Base-by-base conservation (phyloP, 2,888 invertebrate genomes). In the Oscheius sp. region DNA sequence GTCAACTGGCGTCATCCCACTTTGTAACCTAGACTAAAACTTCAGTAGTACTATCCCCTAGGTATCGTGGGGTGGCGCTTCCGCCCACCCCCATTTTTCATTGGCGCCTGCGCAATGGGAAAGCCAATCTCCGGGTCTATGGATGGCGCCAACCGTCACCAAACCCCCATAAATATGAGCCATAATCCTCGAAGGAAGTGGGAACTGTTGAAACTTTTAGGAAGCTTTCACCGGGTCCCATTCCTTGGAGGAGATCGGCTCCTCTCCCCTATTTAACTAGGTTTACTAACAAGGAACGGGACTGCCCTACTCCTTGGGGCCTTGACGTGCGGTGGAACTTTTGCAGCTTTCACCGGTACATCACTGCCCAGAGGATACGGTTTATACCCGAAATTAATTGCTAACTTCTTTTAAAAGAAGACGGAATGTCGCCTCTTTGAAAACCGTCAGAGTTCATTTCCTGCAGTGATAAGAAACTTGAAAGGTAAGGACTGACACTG, bases 151-250 rank as follows among this genome's bases (percentile, higher is more conserved):
- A 49, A 49, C 49, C 49, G 18, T 49, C 49, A 49, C n/a, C 49
- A 3, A n/a, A 18, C n/a, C 49, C 16, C 49, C 49, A 49, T 9
- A 35, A 35, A 6, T 2, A 18, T 45, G 12, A 0, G 43, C 61
- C 61, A n/a, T 21, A 18, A 61, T 61, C 61, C 61, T 61, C 41
- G 43, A 61, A 61, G 61, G 61, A 61, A 61, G 1, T 16, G 1
- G 61, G 21, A 21, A 41, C 18, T 41, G 61, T 61, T 61, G 61
- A 23, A 61, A 61, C 61, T 61, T 16, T 43, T 43, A 25, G 9
- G 41, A 25, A 61, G 61, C 61, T 61, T 61, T 61, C 61, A 61
- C 61, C 61, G 61, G 61, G 61, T 61, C 61, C 61, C 21, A 61
- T 61, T 61, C 61, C 43, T 61, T 61, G 21, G 43, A 61, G 61